These are phyloP conservation scores for Epinotia nisella DNA, from an alignment of 2,888 invertebrate genomes.

Conservation along the genomic window DNA sequence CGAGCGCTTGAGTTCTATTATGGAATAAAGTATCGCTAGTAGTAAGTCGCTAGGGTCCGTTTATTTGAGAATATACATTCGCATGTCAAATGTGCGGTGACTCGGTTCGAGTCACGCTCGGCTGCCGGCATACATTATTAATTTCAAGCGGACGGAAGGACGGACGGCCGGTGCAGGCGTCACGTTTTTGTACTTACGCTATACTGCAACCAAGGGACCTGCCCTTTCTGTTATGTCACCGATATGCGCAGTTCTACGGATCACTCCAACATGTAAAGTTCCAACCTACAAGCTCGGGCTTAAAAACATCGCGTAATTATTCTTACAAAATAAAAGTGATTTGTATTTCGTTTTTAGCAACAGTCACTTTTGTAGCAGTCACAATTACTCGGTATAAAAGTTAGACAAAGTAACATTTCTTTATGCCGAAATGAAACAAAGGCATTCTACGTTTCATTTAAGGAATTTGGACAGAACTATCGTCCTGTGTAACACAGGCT, in stretches of 20 bases:
- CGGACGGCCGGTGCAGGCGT: constrained; percentile 17
- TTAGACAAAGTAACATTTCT: constrained; percentile 30
- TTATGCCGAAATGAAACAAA: constrained; percentile 24
- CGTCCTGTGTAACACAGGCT: neutral
- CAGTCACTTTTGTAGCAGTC: constrained; percentile 2
- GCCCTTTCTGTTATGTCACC: constrained; percentile 22
- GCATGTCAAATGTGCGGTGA: constrained; percentile 45
- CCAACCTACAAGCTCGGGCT: neutral
- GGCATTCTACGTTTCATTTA: constrained; percentile 16
- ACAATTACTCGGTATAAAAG: constrained; percentile 17
- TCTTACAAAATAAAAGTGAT: constrained; percentile 13
- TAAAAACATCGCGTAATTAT: constrained; percentile 25
- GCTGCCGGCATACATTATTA: constrained; percentile 62
- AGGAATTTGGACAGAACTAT: constrained; percentile 17
- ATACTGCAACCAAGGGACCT: constrained; percentile 28
- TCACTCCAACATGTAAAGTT: constrained; percentile 18
- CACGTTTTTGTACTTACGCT: constrained; percentile 40
- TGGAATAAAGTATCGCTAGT: constrained; percentile 29
- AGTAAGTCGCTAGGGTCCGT: constrained; percentile 22
- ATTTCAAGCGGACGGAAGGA: constrained; percentile 50
- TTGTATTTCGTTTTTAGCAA: constrained; percentile 3
- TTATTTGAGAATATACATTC: constrained; percentile 39
- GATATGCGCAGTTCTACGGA: constrained; percentile 2
- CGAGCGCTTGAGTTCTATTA: constrained; percentile 18
- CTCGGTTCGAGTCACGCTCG: constrained; percentile 48